phyloP scores from a whole-genome alignment of 2,888 invertebrate genomes.

The Linyphia triangularis region DNA sequence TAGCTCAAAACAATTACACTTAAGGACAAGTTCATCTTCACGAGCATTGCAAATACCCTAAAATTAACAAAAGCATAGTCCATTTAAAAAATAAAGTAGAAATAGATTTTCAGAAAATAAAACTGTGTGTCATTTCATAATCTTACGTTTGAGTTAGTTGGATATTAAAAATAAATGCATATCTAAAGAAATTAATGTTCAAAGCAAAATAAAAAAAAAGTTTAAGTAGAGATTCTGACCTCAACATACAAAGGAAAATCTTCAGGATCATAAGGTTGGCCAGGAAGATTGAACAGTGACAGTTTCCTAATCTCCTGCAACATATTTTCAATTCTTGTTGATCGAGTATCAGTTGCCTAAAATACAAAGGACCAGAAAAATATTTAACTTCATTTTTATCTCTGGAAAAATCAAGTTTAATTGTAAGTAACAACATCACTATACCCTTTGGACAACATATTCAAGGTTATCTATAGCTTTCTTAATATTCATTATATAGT shows the following conservation, averaged over 20 bases:
- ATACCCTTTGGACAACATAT: conserved; percentile 76
- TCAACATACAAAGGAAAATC: conserved; percentile 48
- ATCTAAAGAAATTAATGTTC: background rate
- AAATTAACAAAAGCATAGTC: conserved; percentile 1
- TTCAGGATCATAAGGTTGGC: conserved; percentile 39
- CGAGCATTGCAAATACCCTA: conserved; percentile 46
- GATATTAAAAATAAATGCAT: background rate
- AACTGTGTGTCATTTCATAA: background rate
- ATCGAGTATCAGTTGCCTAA: conserved; percentile 46
- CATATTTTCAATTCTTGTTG: conserved; percentile 7
- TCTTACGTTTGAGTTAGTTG: background rate
- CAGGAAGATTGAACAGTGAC: conserved; percentile 45
- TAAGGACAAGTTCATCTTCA: conserved; percentile 29
- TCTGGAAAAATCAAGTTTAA: background rate
- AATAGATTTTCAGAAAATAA: background rate
- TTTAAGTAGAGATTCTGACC: background rate
- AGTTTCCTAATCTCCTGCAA: conserved; percentile 5
- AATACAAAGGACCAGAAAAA: background rate
- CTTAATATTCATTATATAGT: conserved; percentile 84
- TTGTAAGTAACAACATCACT: background rate
- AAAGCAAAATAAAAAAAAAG: background rate
- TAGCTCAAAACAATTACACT: conserved; percentile 48
- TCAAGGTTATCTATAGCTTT: conserved; percentile 84
- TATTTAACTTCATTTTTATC: background rate
- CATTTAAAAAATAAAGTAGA: background rate